Percentiles rank a stretch among this genome's conserved stretches.
These are phyloP conservation scores for Halcyon badia DNA, from an alignment of 2,797 vertebrate species.

Conservation along the genomic window DNA sequence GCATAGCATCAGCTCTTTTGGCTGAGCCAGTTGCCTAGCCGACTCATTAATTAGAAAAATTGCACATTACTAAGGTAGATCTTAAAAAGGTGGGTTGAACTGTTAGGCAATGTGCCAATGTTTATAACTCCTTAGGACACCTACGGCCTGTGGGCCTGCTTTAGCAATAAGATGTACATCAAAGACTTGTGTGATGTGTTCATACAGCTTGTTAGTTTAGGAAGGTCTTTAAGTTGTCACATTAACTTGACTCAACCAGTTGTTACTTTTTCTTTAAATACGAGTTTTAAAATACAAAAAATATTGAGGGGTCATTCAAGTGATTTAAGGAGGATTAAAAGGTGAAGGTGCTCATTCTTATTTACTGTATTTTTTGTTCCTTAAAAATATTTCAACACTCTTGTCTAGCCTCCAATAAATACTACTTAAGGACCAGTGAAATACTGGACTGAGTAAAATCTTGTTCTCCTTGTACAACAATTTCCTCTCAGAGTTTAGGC, in stretches of 20 bases:
- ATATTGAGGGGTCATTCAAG: not conserved
- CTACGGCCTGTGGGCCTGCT: not conserved
- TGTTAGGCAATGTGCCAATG: not conserved
- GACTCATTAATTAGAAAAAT: not conserved
- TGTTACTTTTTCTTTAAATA: not conserved
- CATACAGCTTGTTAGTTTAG: not conserved
- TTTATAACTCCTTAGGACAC: not conserved
- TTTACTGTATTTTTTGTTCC: not conserved
- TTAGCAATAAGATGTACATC: not conserved
- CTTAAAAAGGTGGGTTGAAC: not conserved
- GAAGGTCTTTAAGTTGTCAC: not conserved
- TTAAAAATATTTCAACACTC: not conserved
- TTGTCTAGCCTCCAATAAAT: not conserved
- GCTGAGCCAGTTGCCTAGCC: conserved; percentile 1
- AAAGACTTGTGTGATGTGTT: not conserved
- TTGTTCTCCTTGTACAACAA: not conserved
- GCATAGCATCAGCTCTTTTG: not conserved
- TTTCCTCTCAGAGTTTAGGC: not conserved
- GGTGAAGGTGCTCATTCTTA: not conserved
- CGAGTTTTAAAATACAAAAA: not conserved
- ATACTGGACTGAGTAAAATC: not conserved
- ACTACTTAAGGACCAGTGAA: not conserved
- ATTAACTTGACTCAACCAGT: not conserved
- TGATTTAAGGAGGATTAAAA: not conserved
- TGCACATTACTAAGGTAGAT: not conserved